Conservation (phyloP, 2,113 vertebrate species). For the Bagarius yarrelli region DNA sequence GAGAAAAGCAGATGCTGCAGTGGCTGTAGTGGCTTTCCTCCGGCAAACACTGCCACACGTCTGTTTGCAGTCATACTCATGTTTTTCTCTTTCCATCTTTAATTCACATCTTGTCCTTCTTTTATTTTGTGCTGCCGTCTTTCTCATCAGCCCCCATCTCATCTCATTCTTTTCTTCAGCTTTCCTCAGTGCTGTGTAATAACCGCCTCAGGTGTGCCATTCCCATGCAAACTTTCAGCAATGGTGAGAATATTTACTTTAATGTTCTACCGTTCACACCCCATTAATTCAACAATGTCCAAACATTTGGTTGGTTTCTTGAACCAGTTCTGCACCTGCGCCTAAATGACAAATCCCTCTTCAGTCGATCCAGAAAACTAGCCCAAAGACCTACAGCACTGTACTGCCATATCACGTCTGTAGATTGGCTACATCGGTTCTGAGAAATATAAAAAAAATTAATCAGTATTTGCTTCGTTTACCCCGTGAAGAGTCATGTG, state of each 20-base stretch:
- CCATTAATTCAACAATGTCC: constrained; percentile 42
- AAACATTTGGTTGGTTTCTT: constrained; percentile 30
- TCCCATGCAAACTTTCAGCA: constrained; percentile 17
- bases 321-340: constrained; percentile 23
- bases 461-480: neutral
- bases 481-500: neutral
- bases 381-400: constrained; percentile 43
- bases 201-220: constrained; percentile 27
- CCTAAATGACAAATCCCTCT: constrained; percentile 18
- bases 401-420: constrained; percentile 34
- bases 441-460: constrained; percentile 12
- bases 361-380: constrained; percentile 18
- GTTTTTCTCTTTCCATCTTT: neutral
- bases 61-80: constrained; percentile 15
- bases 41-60: constrained; percentile 23
- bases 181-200: constrained; percentile 30
- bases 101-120: neutral
- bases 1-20: constrained; percentile 31
- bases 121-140: neutral
- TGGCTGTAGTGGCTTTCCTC: constrained; percentile 9
- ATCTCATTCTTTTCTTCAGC: neutral
- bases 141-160: neutral
- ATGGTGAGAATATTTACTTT: constrained; percentile 32
- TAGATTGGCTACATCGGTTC: constrained; percentile 8
- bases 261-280: constrained; percentile 35